Base-by-base conservation (phyloP, 1,140 invertebrate genomes). In the Hycleus phaleratus region DNA sequence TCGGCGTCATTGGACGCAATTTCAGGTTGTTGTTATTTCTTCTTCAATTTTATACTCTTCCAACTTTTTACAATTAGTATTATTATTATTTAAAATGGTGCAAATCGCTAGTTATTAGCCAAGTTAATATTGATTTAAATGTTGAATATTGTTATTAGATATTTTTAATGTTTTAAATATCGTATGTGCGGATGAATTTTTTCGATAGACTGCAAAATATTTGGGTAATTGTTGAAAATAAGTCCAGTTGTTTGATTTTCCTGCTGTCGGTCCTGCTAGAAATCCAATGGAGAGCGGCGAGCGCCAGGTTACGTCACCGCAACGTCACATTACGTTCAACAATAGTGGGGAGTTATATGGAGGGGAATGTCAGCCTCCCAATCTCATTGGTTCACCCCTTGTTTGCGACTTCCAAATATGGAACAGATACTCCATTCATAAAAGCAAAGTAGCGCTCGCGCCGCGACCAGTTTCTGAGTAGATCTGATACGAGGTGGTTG, bases 381-480 rank as follows among this genome's bases (percentile, higher is more conserved):
- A 32, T 63, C 57, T 60, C 46, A 67, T 67, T 75, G 77, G 76
- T 64, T 67, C 60, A 39, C 58, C 53, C 67, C 64, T 65, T 62
- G 67, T 68, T 64, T 61, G 68, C 65, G 71, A 68, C 66, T 71
- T 70, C 74, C 73, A 74, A 75, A 75, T 75, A 75, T 75, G 74
- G 74, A 70, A 73, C 73, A 74, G 70, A 70, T 70, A 67, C 68
- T 79, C 75, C 79, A 80, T 80, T 80, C 78, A 80, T 79, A 79
- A 78, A 78, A 73, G 70, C 72, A 61, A 66, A 66, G 57, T 58
- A 56, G 56, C 56, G 47, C 45, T 59, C 62, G 63, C 66, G 59
- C 40, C 64, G 61, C 59, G 61, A 60, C 62, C 61, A 68, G 66
- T 67, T 61, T 61, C 55, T 56, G 63, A 67, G 58, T 50, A 56